phyloP scores from a whole-genome alignment of 2,888 invertebrate genomes.

The Ochlodes sylvanus region DNA sequence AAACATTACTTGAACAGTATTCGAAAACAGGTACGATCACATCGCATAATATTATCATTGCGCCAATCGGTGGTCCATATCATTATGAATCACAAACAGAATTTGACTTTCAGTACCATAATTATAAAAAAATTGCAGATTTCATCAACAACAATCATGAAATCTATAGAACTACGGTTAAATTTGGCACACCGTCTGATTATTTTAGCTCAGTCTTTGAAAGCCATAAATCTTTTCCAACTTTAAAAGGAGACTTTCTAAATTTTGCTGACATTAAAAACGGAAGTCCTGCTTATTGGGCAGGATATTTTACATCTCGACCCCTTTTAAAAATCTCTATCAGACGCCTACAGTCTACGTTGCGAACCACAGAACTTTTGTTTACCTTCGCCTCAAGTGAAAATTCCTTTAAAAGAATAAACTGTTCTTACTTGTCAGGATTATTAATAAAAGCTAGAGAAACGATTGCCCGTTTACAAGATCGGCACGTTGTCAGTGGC shows the following conservation, averaged over 20 bases:
- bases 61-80: conserved; percentile 97
- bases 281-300: conserved; percentile 97
- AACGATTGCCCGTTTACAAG: conserved; percentile 94
- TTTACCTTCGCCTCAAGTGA: conserved; percentile 91
- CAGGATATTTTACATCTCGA: conserved; percentile 96
- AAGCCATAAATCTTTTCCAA: conserved; percentile 86
- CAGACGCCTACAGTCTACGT: conserved; percentile 91
- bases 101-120: conserved; percentile 97
- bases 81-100: conserved; percentile 94
- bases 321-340: conserved; percentile 93
- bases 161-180: conserved; percentile 88
- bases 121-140: conserved; percentile 94
- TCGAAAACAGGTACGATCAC: conserved; percentile 94
- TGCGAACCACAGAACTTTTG: conserved; percentile 93
- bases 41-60: conserved; percentile 95
- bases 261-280: conserved; percentile 96
- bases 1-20: conserved; percentile 94
- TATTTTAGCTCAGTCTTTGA: conserved; percentile 91
- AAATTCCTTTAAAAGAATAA: conserved; percentile 82
- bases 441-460: conserved; percentile 86
- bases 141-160: conserved; percentile 92
- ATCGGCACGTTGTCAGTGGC: conserved; percentile 98
- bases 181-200: conserved; percentile 95
- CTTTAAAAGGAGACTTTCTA: conserved; percentile 96
- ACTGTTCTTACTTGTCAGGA: conserved; percentile 80